Conservation (phyloP, 2,797 vertebrate species). For the Melanotaenia trifasciata region DNA sequence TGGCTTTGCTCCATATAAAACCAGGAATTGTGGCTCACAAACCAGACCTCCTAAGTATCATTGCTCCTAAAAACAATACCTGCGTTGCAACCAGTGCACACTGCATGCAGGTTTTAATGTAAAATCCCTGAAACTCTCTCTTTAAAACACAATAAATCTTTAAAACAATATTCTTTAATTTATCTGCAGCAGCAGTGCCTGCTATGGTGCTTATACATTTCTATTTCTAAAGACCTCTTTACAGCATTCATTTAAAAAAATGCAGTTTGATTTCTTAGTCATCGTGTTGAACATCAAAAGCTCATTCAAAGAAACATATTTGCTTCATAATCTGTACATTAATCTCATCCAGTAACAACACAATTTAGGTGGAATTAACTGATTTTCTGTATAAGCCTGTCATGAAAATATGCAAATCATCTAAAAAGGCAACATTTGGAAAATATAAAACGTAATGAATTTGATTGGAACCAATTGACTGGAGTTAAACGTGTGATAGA, state of each 20-base stretch:
- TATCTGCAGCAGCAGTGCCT: not conserved
- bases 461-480: not conserved
- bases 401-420: slow-evolving; percentile 31
- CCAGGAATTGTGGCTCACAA: slow-evolving; percentile 11
- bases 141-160: not conserved
- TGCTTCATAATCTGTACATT: slow-evolving; percentile 40
- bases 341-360: slow-evolving; percentile 30
- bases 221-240: not conserved
- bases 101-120: slow-evolving; percentile 12
- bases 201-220: not conserved
- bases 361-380: slow-evolving; percentile 38
- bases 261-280: not conserved
- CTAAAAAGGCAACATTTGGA: slow-evolving; percentile 5
- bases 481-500: slow-evolving; percentile 18
- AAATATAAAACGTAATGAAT: not conserved
- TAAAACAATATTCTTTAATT: not conserved
- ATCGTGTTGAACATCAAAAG: not conserved
- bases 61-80: slow-evolving; percentile 28
- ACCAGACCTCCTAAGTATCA: slow-evolving; percentile 34
- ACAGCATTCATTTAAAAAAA: not conserved
- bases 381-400: slow-evolving; percentile 39
- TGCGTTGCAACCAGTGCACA: slow-evolving; percentile 12
- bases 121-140: not conserved
- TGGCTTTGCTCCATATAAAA: slow-evolving; percentile 24
- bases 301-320: slow-evolving; percentile 14